A percentile compares a stretch with the other conserved stretches of the same genome.
These are phyloP conservation scores for Neoarius graeffei DNA, from an alignment of 2,113 vertebrate genomes.

Conservation along the genomic window DNA sequence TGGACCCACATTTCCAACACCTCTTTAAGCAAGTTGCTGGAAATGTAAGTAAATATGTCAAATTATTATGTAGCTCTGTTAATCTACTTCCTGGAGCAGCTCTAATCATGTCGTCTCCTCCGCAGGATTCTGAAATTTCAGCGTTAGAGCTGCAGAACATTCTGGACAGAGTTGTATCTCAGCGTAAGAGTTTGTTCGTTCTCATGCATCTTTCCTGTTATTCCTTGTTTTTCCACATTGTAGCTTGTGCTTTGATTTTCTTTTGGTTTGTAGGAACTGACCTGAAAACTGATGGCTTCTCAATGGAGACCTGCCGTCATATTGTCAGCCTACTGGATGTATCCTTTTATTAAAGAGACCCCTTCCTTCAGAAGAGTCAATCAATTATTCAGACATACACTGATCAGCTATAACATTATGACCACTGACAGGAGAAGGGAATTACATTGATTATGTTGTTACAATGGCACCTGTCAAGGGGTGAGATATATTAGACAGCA, in stretches of 20 bases:
- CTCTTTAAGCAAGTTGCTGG: conserved; percentile 75
- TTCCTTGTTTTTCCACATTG: neutral
- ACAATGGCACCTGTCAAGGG: too few relatives aligned
- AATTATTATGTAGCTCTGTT: neutral
- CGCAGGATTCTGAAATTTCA: conserved; percentile 77
- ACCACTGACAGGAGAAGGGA: too few relatives aligned
- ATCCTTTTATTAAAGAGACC: conserved; percentile 72
- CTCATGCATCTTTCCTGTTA: neutral
- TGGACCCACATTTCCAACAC: conserved; percentile 71
- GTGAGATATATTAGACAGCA: too few relatives aligned
- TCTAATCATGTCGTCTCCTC: neutral
- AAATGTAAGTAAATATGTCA: conserved; percentile 68
- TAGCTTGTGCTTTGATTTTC: neutral
- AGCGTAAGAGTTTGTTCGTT: conserved; percentile 66
- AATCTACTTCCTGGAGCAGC: conserved; percentile 14
- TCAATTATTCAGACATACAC: neutral
- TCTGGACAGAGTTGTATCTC: conserved; percentile 70
- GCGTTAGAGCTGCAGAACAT: conserved; percentile 72
- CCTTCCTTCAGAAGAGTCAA: neutral
- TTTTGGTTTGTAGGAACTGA: conserved; percentile 74
- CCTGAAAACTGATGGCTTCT: conserved; percentile 86
- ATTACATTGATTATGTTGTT: too few relatives aligned
- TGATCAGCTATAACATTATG: too few relatives aligned
- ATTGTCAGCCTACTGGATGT: conserved; percentile 88
- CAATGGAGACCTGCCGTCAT: conserved; percentile 84